Evolutionary conservation across 2,888 invertebrate species (phyloP).

Genomic region (Ellobium chinense): DNA sequence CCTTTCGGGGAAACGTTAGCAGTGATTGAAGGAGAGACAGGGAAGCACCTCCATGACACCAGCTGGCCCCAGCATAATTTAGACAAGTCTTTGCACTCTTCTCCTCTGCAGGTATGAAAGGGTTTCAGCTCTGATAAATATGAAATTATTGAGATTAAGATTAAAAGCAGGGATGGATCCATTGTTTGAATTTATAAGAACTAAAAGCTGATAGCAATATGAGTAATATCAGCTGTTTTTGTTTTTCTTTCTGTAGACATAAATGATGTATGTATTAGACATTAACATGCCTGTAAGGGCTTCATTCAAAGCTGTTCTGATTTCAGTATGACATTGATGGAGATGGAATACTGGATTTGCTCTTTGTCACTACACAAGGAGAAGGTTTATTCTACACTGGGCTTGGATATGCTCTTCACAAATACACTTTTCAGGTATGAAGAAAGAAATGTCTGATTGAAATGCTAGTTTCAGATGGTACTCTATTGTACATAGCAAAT

Average conservation of each 20-base stretch:
- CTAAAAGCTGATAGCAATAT: too few relatives aligned
- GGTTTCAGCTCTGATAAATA: too few relatives aligned
- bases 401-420: conserved; percentile 21
- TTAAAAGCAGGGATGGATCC: too few relatives aligned
- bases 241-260: too few relatives aligned
- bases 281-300: too few relatives aligned
- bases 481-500: too few relatives aligned
- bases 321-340: conserved; percentile 74
- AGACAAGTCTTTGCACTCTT: conserved; percentile 70
- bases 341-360: conserved; percentile 73
- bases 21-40: conserved; percentile 67
- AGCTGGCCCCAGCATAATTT: conserved; percentile 73
- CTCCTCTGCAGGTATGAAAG: conserved; percentile 75
- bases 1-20: conserved; percentile 73
- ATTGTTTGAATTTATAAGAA: too few relatives aligned
- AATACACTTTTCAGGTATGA: conserved; percentile 34
- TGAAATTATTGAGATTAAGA: too few relatives aligned
- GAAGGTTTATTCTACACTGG: conserved; percentile 63
- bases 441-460: too few relatives aligned
- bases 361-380: conserved; percentile 70
- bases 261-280: too few relatives aligned
- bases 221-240: too few relatives aligned
- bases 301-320: background rate
- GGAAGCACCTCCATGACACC: conserved; percentile 58
- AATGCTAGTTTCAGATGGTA: too few relatives aligned